These are phyloP conservation scores for Orbicella faveolata DNA, from an alignment of 64 coral and sea anemone species.

Conservation along the genomic window DNA sequence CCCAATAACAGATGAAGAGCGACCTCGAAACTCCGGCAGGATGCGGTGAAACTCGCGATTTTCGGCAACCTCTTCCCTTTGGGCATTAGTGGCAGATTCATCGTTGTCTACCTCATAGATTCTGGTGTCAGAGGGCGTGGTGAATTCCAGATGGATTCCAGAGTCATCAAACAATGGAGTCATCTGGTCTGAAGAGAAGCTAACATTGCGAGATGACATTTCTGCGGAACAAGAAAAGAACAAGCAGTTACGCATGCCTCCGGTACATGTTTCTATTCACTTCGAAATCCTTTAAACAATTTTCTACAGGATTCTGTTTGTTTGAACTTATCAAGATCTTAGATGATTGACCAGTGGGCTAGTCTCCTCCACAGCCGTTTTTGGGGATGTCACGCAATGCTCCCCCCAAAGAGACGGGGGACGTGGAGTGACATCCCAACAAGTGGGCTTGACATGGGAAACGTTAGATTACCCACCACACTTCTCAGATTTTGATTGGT, in stretches of 20 bases:
- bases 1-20: neutral
- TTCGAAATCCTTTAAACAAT: no score
- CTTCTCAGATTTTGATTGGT: no score
- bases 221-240: neutral
- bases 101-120: neutral
- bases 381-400: no score
- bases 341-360: no score
- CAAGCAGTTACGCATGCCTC: no score
- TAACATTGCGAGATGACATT: neutral
- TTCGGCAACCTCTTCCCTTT: neutral
- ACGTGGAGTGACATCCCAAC: no score
- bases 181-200: conserved; percentile 7
- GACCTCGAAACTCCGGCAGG: no score
- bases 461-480: no score
- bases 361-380: no score
- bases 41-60: neutral
- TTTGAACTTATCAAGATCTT: no score
- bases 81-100: neutral
- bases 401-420: no score
- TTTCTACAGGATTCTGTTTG: neutral
- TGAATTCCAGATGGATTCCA: conserved; percentile 54
- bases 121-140: neutral
- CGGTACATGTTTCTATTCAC: no score
- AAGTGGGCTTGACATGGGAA: neutral
- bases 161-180: conserved; percentile 46